Evolutionary conservation across 2,888 invertebrate genomes (phyloP), one percentile per base, ranked within the genome.

Genomic region (Andrena hattorfiana): DNA sequence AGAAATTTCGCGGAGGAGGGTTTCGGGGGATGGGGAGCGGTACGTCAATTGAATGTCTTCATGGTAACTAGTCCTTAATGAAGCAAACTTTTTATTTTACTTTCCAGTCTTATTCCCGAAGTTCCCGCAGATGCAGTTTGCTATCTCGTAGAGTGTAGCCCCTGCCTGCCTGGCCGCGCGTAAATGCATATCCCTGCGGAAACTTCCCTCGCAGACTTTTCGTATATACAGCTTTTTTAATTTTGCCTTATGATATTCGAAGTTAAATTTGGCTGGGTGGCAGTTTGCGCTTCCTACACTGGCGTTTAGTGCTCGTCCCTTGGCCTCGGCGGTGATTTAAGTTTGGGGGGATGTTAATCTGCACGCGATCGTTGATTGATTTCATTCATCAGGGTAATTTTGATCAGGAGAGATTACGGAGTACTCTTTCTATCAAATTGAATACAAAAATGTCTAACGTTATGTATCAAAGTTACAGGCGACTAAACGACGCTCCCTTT

Each of bases 1-100:
- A 80, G 81, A 77, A 77, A 81, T 56, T 63, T 56, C 78, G 42
- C 48, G 76, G 64, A 60, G 51, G 35, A 5, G 60, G 7, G n/a
- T 42, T 42, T 16, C 42, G 6, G 54, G 35, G 26, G 51, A 51
- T 20, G 71, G 26, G 30, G 69, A 81, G 78, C 63, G 81, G 83
- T 81, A 88, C 86, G 88, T 88, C 87, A 78, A 88, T 87, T 88
- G 81, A 82, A 86, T 87, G 88, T 84, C 88, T 88, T 88, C 82
- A 86, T 84, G 88, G 87, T 87, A 87, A 88, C 87, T 85, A 88
- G 88, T 77, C 72, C 86, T 88, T 87, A 88, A 87, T 88, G 88
- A 87, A 87, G 88, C 85, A 88, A 87, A 87, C 83, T 87, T 88
- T 42, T 87, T 88, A 87, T 87, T 87, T 88, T 87, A 87, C 87